These are phyloP conservation scores for Drosophila algonquin DNA, from an alignment of 2,888 invertebrate genomes.

Conservation along the genomic window DNA sequence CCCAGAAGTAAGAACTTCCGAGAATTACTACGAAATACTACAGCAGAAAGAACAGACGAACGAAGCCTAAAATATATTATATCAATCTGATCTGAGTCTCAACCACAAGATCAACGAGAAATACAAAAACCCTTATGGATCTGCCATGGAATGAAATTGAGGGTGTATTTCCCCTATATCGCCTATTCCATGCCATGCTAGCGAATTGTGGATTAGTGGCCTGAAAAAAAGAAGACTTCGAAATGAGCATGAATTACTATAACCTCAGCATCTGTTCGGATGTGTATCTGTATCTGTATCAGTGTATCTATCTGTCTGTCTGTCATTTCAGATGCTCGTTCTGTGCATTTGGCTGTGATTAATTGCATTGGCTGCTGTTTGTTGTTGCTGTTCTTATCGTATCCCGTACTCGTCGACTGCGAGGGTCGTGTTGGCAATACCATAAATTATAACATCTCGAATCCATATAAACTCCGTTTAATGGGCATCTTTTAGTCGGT, in stretches of 20 bases:
- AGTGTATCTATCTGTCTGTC: constrained; percentile 39
- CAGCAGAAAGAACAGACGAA: no score
- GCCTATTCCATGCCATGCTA: not conserved
- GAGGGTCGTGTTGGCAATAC: not conserved
- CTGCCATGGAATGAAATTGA: no score
- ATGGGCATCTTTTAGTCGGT: not conserved
- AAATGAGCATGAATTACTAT: constrained; percentile 55
- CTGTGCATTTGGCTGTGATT: constrained; percentile 79
- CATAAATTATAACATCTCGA: not conserved
- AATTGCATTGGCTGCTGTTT: constrained; percentile 74
- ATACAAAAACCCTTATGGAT: no score
- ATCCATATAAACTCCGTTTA: not conserved
- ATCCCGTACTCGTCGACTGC: not conserved
- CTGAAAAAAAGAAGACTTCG: constrained; percentile 35
- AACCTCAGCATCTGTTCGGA: constrained; percentile 55
- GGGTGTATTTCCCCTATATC: not conserved
- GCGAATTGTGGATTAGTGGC: constrained; percentile 65
- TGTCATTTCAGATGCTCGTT: constrained; percentile 77
- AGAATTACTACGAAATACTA: no score
- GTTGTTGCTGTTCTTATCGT: constrained; percentile 24
- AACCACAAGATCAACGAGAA: no score
- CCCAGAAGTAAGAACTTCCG: not conserved
- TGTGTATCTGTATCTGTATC: constrained; percentile 26
- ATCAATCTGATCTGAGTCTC: no score
- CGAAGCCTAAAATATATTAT: no score